Base-by-base conservation (phyloP, 92 coral and sea anemone genomes). In the Muricea muricata region DNA sequence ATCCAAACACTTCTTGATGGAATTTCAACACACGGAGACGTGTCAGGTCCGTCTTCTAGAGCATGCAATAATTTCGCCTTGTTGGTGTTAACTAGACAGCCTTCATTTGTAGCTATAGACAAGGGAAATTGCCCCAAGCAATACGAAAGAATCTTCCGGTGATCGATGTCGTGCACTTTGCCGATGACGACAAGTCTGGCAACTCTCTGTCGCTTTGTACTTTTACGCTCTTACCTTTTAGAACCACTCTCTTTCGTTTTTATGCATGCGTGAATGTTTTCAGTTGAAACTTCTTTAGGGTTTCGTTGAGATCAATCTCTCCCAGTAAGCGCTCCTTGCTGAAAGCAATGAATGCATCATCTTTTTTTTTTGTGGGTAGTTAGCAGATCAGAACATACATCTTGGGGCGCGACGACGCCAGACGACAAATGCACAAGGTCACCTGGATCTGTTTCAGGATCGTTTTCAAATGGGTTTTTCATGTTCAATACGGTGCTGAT, bases 181-280 rank as follows among this genome's bases (percentile, higher is more conserved):
- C 46, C 45, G 21, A 63, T 63, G 71, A 63, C 71, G 34, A 63
- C 71, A 63, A 63, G 71, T 63, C 71, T 63, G 71, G 71, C 32
- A 63, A 33, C 71, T 63, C 25, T 63, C 71, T 25, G 25, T 63
- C 71, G 39, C 39, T 63, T 63, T 34, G 20, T 63, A 63, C 71
- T 6, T 25, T 63, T 30, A 26, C 71, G 9, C 7, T 34, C 47
- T 69, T 69, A 23, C 76, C 76, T 24, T 69, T 69, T 24, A 69
- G 2, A 3, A 37, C 76, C 48, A 69, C 76, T 31, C 47, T 69
- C 76, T 69, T 69, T 69, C 20, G 47, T 17, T 37, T 69, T 2
- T 14, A 63, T 63, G 71, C 17, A 63, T 63, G 32, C 25, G 71
- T 30, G 41, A 67, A 67, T 17, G 74, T 67, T 67, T 67, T 26